Conservation (phyloP, 2,113 vertebrate genomes). For the Odontesthes bonariensis region DNA sequence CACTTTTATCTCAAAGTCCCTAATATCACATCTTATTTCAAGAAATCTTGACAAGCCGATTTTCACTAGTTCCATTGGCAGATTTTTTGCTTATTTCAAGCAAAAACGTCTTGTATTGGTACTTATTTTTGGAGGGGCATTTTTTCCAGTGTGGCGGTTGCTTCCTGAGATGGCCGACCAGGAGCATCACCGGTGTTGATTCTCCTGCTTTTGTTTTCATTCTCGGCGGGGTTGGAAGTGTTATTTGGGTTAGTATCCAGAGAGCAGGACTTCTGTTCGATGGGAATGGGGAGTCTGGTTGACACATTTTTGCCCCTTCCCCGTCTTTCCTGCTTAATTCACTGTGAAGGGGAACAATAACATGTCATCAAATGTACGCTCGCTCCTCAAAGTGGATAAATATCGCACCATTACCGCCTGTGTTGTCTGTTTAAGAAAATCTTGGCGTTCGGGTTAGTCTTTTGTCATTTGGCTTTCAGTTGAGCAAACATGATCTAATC, state of each 20-base stretch:
- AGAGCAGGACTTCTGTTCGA: constrained; percentile 55
- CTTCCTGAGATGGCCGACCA: constrained; percentile 28
- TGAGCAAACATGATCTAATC: constrained; percentile 68
- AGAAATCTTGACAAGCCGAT: too few species aligned
- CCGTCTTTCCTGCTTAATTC: constrained; percentile 42
- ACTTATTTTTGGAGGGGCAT: too few species aligned
- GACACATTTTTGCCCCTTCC: constrained; percentile 41
- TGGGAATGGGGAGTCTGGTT: constrained; percentile 49
- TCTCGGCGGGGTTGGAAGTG: constrained; percentile 68
- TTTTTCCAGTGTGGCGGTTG: too few species aligned
- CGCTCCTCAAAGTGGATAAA: constrained; percentile 23
- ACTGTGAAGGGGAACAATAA: constrained; percentile 55
- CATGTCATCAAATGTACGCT: constrained; percentile 32
- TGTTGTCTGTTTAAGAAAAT: constrained; percentile 16
- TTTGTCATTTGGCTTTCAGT: constrained; percentile 56
- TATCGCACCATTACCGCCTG: constrained; percentile 11
- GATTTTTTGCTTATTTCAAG: too few species aligned
- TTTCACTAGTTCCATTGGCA: too few species aligned
- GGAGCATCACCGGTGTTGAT: constrained; percentile 11
- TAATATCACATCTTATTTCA: too few species aligned
- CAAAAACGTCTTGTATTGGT: too few species aligned
- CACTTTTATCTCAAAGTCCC: too few species aligned
- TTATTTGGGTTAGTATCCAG: constrained; percentile 76
- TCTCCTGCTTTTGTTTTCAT: constrained; percentile 68
- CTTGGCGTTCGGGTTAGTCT: constrained; percentile 45